These are phyloP conservation scores for Sebastes oblongus DNA, from an alignment of 2,797 vertebrate species.

Conservation along the genomic window DNA sequence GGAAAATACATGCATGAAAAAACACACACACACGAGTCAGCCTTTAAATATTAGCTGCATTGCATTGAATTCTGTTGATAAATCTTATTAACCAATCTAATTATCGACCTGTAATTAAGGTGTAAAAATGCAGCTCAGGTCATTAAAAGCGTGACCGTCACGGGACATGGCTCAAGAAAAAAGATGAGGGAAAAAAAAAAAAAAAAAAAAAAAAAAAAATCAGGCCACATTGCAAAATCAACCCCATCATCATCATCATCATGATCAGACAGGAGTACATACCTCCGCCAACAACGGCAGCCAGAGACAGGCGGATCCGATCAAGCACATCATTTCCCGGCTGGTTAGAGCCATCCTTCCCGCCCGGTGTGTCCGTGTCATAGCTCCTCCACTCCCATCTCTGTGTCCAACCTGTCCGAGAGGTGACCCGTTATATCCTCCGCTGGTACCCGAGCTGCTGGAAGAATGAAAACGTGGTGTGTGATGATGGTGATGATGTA, in stretches of 20 bases:
- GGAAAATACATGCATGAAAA: neutral
- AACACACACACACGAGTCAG: neutral
- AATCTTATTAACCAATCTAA: neutral
- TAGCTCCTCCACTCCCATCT: slow-evolving; percentile 68
- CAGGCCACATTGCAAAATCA: slow-evolving; percentile 38
- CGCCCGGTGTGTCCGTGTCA: slow-evolving; percentile 72
- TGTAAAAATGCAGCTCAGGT: slow-evolving; percentile 24
- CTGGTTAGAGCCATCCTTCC: slow-evolving; percentile 77
- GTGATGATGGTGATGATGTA: slow-evolving; percentile 34
- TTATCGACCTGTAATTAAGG: neutral
- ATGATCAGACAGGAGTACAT: slow-evolving; percentile 14
- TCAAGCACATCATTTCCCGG: slow-evolving; percentile 78
- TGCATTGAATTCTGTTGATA: neutral
- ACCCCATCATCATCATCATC: neutral
- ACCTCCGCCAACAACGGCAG: slow-evolving; percentile 79
- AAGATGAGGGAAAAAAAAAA: neutral
- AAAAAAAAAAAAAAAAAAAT: neutral
- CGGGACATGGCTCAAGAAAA: neutral
- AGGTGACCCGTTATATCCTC: slow-evolving; percentile 40
- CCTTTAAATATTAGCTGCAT: neutral
- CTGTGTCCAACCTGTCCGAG: slow-evolving; percentile 54
- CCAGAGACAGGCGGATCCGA: slow-evolving; percentile 76
- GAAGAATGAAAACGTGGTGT: slow-evolving; percentile 38
- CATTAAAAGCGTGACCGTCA: slow-evolving; percentile 43
- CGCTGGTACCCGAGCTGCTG: slow-evolving; percentile 31